A percentile compares a stretch with the other conserved stretches of the same genome.
phyloP scores from a whole-genome alignment of 2,113 vertebrate genomes.

The Erpornis zantholeuca region DNA sequence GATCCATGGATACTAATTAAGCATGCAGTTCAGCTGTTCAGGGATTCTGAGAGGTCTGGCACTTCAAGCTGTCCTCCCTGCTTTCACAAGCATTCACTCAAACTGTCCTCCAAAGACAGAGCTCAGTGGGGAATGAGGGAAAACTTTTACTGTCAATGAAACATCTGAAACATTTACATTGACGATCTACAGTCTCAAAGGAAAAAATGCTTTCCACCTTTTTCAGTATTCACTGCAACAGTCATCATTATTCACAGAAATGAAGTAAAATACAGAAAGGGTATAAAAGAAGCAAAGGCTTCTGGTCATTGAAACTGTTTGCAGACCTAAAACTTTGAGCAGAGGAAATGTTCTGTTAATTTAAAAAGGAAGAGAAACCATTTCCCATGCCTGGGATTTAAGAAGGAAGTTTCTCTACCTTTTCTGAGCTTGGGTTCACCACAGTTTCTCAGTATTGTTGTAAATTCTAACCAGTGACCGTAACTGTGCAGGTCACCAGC shows the following conservation, averaged over 20 bases:
- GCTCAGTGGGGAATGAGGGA: background rate
- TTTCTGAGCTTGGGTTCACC: background rate
- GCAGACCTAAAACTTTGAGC: background rate
- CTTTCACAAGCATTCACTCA: background rate
- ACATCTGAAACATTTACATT: background rate
- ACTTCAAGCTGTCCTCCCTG: background rate
- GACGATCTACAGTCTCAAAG: background rate
- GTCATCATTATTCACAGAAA: background rate
- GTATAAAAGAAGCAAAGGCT: background rate
- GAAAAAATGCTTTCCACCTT: background rate
- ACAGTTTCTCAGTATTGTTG: background rate
- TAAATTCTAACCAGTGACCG: background rate
- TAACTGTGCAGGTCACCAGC: background rate
- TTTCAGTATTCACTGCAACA: background rate
- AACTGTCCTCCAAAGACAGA: background rate
- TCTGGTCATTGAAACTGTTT: background rate
- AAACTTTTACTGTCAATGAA: background rate
- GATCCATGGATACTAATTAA: background rate
- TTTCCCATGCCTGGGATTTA: background rate
- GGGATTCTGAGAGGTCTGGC: background rate
- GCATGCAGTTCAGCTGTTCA: background rate
- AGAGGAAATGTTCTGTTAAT: background rate
- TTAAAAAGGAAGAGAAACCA: background rate
- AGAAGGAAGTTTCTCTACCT: conserved; percentile 9
- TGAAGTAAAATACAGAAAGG: background rate